phyloP scores from a whole-genome alignment of 2,888 invertebrate genomes.

The Neria commutata region DNA sequence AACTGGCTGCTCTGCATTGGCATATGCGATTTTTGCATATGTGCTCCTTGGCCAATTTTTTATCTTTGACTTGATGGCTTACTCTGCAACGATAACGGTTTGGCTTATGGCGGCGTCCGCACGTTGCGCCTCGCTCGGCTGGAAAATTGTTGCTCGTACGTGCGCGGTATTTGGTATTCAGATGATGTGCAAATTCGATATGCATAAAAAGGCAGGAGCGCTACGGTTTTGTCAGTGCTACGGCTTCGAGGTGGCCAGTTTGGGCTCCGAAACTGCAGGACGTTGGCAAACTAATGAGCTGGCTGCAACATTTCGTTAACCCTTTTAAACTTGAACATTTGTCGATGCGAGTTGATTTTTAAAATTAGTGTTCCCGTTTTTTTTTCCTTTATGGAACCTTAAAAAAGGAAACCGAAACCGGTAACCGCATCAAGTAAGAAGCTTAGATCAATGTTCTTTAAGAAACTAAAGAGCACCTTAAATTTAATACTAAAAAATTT shows the following conservation, averaged over 20 bases:
- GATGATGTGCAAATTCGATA: slow-evolving; percentile 60
- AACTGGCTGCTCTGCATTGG: slow-evolving; percentile 17
- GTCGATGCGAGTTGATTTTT: no score
- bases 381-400: no score
- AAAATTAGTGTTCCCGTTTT: no score
- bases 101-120: background rate
- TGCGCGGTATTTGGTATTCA: slow-evolving; percentile 58
- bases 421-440: no score
- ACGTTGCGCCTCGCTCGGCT: slow-evolving; percentile 21
- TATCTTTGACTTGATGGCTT: slow-evolving; percentile 49
- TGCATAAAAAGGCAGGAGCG: slow-evolving; percentile 32
- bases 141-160: slow-evolving; percentile 37
- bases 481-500: no score
- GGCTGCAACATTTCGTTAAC: no score
- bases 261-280: slow-evolving; percentile 30
- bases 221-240: slow-evolving; percentile 31
- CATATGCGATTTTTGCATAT: slow-evolving; percentile 52
- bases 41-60: slow-evolving; percentile 39
- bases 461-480: no score
- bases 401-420: no score
- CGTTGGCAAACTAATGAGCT: slow-evolving; percentile 23
- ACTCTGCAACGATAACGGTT: slow-evolving; percentile 31
- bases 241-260: slow-evolving; percentile 21
- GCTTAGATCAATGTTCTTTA: no score
- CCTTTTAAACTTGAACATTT: no score